These are phyloP conservation scores for Ancistrus triradiatus DNA, from an alignment of 2,113 vertebrate species.

Conservation along the genomic window DNA sequence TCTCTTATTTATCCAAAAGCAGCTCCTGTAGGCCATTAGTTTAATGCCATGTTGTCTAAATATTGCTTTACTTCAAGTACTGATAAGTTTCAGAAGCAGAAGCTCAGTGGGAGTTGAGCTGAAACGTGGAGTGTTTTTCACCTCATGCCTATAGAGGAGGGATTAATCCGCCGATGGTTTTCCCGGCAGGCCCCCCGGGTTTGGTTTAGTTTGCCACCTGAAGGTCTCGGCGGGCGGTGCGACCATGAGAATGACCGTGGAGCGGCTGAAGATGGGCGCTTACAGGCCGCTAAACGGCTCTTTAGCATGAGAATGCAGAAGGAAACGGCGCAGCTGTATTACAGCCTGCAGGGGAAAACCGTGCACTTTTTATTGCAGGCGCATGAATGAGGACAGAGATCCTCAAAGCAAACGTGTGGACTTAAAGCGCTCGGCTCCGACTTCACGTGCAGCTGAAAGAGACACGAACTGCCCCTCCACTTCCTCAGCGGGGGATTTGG, in stretches of 20 bases:
- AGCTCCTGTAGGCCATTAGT: too few species aligned
- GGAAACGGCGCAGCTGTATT: slow-evolving; percentile 70
- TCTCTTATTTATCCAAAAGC: too few species aligned
- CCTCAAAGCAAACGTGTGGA: slow-evolving; percentile 63
- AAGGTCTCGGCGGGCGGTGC: slow-evolving; percentile 66
- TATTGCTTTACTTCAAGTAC: too few species aligned
- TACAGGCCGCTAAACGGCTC: slow-evolving; percentile 62
- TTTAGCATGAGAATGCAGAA: slow-evolving; percentile 75
- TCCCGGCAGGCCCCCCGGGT: slow-evolving; percentile 48
- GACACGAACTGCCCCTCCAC: slow-evolving; percentile 52
- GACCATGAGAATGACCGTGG: slow-evolving; percentile 74
- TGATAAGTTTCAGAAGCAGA: slow-evolving; percentile 19
- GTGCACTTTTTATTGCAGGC: slow-evolving; percentile 28
- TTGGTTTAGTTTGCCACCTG: slow-evolving; percentile 73
- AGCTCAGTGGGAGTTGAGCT: slow-evolving; percentile 42
- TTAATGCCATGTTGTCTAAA: too few species aligned
- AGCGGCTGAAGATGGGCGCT: slow-evolving; percentile 53
- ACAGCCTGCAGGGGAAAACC: slow-evolving; percentile 38
- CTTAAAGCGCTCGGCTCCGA: slow-evolving; percentile 51
- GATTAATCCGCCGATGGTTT: slow-evolving; percentile 53
- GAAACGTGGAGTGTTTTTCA: slow-evolving; percentile 41
- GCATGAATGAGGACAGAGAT: slow-evolving; percentile 42
- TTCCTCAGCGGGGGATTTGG: slow-evolving; percentile 52
- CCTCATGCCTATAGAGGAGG: slow-evolving; percentile 53
- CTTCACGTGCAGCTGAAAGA: slow-evolving; percentile 67